Percentiles rank a stretch among this genome's conserved stretches.
phyloP scores from a whole-genome alignment of 1,140 invertebrate genomes.

The Leptopilina clavipes region DNA sequence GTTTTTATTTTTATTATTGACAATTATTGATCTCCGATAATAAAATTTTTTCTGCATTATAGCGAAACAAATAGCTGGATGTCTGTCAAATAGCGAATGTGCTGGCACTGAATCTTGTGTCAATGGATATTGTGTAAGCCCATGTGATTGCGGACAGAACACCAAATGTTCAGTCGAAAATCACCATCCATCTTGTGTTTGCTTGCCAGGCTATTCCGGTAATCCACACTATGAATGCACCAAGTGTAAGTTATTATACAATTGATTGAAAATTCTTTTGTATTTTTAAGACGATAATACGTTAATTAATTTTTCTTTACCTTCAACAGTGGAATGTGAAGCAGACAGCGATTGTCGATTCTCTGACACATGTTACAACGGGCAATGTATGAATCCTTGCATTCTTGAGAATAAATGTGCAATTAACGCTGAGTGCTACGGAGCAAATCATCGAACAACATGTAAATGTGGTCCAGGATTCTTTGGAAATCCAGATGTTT shows the following conservation, averaged over 20 bases:
- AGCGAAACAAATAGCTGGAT: constrained; percentile 79
- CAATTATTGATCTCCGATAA: no score
- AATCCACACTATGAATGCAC: constrained; percentile 87
- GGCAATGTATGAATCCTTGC: constrained; percentile 87
- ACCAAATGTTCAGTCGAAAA: constrained; percentile 86
- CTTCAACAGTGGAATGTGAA: constrained; percentile 84
- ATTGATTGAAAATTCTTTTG: background rate
- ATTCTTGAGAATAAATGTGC: constrained; percentile 86
- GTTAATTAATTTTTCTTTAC: constrained; percentile 41
- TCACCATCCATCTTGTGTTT: constrained; percentile 89
- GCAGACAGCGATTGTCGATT: constrained; percentile 86
- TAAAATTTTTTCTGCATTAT: constrained; percentile 38
- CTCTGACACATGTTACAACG: constrained; percentile 87
- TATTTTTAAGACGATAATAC: background rate
- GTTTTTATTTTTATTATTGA: no score
- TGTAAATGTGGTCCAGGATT: constrained; percentile 85
- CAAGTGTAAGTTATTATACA: constrained; percentile 78
- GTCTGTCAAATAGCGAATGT: constrained; percentile 87
- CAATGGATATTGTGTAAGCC: constrained; percentile 85
- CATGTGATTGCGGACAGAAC: constrained; percentile 89
- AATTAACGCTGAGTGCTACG: constrained; percentile 87
- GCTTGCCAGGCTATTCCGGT: constrained; percentile 85
- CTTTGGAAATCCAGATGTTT: constrained; percentile 84
- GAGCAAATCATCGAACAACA: constrained; percentile 82
- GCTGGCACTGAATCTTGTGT: constrained; percentile 86